A percentile compares a stretch with the other conserved stretches of the same genome.
phyloP scores from a whole-genome alignment of 2,888 invertebrate genomes.

The Plagiodera versicolora region DNA sequence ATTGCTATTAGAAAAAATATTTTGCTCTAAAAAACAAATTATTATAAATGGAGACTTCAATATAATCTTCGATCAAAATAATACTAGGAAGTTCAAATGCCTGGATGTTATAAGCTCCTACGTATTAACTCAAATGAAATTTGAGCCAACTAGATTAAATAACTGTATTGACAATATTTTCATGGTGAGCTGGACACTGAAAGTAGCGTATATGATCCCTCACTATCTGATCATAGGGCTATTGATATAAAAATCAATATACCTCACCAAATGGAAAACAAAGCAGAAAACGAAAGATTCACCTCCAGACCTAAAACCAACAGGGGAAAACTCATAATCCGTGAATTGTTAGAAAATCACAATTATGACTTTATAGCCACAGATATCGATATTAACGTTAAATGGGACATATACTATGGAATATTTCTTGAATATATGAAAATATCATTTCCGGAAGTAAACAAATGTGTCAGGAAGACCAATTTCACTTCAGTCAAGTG shows the following conservation, averaged over 20 bases:
- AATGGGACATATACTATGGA: slow-evolving; percentile 2
- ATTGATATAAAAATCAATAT: slow-evolving; percentile 3
- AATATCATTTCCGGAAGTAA: not conserved
- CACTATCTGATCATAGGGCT: slow-evolving; percentile 5
- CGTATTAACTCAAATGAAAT: slow-evolving; percentile 1
- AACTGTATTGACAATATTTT: slow-evolving; percentile 6
- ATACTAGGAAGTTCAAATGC: not conserved
- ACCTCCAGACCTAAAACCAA: not conserved
- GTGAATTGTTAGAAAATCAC: not conserved
- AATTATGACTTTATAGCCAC: slow-evolving; percentile 5
- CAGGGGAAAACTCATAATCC: not conserved
- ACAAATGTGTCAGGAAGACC: not conserved
- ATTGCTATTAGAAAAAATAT: not conserved
- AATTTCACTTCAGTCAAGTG: not conserved
- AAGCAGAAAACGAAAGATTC: not conserved
- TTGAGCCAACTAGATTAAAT: slow-evolving; percentile 1
- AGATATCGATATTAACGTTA: slow-evolving; percentile 2
- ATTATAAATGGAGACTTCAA: slow-evolving; percentile 7
- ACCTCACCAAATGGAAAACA: not conserved
- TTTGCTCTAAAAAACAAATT: slow-evolving; percentile 3
- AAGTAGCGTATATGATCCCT: slow-evolving; percentile 4
- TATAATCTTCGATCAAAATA: slow-evolving; percentile 3
- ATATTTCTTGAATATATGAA: slow-evolving; percentile 6
- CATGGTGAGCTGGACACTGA: not conserved
- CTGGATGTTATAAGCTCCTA: slow-evolving; percentile 3